Evolutionary conservation across 2,113 vertebrate species (phyloP).

Genomic region (Equus przewalskii): DNA sequence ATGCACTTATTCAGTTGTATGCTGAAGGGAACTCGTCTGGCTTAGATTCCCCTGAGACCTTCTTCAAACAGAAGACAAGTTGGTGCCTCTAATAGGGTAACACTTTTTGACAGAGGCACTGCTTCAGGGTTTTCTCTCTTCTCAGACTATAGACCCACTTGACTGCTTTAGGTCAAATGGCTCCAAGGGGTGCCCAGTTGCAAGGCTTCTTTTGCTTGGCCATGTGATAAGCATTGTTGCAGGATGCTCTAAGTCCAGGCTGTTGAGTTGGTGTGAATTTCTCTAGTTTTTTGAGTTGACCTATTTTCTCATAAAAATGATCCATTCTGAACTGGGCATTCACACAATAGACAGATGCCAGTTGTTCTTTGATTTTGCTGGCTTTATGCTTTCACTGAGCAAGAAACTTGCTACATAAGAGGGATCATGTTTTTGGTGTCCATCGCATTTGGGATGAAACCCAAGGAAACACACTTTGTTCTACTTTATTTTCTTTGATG

Average conservation of each 20-base stretch:
- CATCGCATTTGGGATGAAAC: neutral
- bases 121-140: neutral
- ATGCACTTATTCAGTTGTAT: neutral
- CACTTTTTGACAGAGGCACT: neutral
- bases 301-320: neutral
- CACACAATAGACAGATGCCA: neutral
- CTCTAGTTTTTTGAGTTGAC: neutral
- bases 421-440: neutral
- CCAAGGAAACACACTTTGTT: neutral
- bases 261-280: constrained; percentile 14
- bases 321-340: neutral
- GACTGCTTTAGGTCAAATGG: neutral
- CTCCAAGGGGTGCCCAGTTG: neutral
- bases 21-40: neutral
- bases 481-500: neutral
- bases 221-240: neutral
- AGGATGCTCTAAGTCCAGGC: neutral
- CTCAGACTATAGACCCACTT: neutral
- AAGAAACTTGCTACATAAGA: neutral
- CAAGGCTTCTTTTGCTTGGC: neutral
- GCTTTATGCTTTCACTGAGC: neutral
- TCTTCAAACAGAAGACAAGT: neutral
- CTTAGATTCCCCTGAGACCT: neutral
- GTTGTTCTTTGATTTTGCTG: neutral
- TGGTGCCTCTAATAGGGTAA: neutral